A percentile compares a stretch with the other conserved stretches of the same genome.
Evolutionary conservation across 1,140 invertebrate species (phyloP).

Genomic region (Euwallacea fornicatus): DNA sequence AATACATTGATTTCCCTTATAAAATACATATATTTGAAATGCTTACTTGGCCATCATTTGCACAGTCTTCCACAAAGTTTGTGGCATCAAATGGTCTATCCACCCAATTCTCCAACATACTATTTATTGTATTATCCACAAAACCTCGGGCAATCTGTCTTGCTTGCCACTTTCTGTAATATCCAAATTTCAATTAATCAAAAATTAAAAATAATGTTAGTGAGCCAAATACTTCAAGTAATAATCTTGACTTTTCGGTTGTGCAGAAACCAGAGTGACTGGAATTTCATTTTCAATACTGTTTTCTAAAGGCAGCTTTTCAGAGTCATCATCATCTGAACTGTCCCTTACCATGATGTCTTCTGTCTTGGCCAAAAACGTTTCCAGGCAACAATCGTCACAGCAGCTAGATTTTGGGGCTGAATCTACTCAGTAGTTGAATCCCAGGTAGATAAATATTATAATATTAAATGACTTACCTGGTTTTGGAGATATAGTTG

Average conservation of each 20-base stretch:
- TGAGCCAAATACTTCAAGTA: constrained; percentile 51
- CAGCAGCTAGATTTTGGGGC: neutral
- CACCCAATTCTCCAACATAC: constrained; percentile 65
- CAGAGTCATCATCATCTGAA: constrained; percentile 36
- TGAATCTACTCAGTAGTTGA: neutral
- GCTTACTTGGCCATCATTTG: constrained; percentile 56
- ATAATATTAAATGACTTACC: neutral
- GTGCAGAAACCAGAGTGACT: constrained; percentile 43
- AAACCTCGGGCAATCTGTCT: constrained; percentile 69
- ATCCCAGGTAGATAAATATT: too few relatives aligned
- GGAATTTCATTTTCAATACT: constrained; percentile 47
- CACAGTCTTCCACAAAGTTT: constrained; percentile 58
- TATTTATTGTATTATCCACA: constrained; percentile 73
- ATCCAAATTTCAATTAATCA: constrained; percentile 1
- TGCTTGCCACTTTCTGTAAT: constrained; percentile 63
- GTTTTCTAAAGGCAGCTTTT: constrained; percentile 38
- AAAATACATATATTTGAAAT: neutral
- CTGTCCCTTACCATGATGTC: constrained; percentile 42
- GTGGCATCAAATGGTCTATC: constrained; percentile 58
- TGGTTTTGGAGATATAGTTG: neutral
- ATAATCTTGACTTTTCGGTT: constrained; percentile 55
- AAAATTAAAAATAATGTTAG: neutral
- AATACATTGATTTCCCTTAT: neutral
- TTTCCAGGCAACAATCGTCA: constrained; percentile 40
- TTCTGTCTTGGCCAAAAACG: constrained; percentile 45